Percentiles rank a stretch among this genome's conserved stretches.
Evolutionary conservation across 2,888 invertebrate genomes (phyloP).

Genomic region (Trisateles emortualis): DNA sequence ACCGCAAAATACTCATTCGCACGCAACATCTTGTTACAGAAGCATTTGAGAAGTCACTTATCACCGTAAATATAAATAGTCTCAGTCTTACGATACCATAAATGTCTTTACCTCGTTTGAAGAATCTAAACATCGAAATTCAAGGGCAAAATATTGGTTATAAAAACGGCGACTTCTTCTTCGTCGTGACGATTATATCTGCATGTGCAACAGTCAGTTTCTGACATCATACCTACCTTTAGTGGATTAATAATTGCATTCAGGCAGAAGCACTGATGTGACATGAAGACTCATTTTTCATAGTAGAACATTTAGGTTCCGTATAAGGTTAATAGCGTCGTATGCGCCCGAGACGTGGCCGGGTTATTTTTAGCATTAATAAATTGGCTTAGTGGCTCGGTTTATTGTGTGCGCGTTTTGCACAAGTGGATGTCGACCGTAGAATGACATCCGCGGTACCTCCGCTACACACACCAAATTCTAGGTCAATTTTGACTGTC

Average conservation of each 20-base stretch:
- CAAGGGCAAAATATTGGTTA: slow-evolving; percentile 55
- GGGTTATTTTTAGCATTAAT: slow-evolving; percentile 85
- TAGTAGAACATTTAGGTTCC: slow-evolving; percentile 67
- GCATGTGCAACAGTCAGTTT: slow-evolving; percentile 53
- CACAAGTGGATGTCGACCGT: slow-evolving; percentile 68
- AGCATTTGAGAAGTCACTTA: slow-evolving; percentile 57
- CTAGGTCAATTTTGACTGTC: slow-evolving; percentile 67
- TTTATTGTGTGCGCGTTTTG: slow-evolving; percentile 81
- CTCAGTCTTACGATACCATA: slow-evolving; percentile 44
- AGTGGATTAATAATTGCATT: slow-evolving; percentile 63
- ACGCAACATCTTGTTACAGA: slow-evolving; percentile 65
- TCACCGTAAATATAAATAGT: slow-evolving; percentile 51
- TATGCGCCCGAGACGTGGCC: slow-evolving; percentile 78
- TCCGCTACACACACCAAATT: slow-evolving; percentile 50
- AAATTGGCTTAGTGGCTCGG: slow-evolving; percentile 85
- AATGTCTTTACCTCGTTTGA: slow-evolving; percentile 53
- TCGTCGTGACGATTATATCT: slow-evolving; percentile 45
- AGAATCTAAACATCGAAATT: slow-evolving; percentile 51
- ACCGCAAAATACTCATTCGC: slow-evolving; percentile 74
- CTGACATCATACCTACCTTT: slow-evolving; percentile 59
- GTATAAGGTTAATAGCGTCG: slow-evolving; percentile 81
- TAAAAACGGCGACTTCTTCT: slow-evolving; percentile 34
- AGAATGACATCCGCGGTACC: slow-evolving; percentile 57
- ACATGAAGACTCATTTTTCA: slow-evolving; percentile 61
- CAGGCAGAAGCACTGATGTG: slow-evolving; percentile 51